Percentiles rank a stretch among this genome's conserved stretches.
Evolutionary conservation across 2,888 invertebrate genomes (phyloP).

Genomic region (Lobophora halterata): DNA sequence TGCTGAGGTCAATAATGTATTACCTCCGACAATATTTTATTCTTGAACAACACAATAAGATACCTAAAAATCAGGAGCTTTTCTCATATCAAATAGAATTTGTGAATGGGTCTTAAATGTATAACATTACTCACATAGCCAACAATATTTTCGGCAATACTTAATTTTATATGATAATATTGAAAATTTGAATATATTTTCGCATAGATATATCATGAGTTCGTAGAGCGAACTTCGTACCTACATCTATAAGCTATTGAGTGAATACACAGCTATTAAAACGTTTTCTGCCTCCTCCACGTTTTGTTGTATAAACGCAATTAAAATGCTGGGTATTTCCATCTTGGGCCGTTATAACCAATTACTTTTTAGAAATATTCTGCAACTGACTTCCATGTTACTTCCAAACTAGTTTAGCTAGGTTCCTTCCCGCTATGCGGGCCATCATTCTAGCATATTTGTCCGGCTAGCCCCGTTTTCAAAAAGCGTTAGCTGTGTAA

Average conservation of each 20-base stretch:
- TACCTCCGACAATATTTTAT: slow-evolving; percentile 25
- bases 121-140: no score
- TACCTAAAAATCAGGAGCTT: slow-evolving; percentile 20
- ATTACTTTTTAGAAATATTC: slow-evolving; percentile 12
- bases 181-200: no score
- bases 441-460: slow-evolving; percentile 13
- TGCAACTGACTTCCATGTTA: slow-evolving; percentile 6
- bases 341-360: slow-evolving; percentile 2
- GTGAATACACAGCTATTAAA: slow-evolving; percentile 8
- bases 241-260: no score
- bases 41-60: slow-evolving; percentile 17
- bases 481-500: slow-evolving; percentile 33
- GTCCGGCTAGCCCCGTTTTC: not conserved
- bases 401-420: slow-evolving; percentile 10
- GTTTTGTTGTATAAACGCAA: slow-evolving; percentile 9
- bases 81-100: not conserved
- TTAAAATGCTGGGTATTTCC: slow-evolving; percentile 9
- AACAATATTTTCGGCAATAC: no score
- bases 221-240: no score
- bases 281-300: slow-evolving; percentile 3
- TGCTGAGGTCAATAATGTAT: slow-evolving; percentile 42
- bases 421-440: slow-evolving; percentile 1
- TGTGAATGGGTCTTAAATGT: no score
- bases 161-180: no score
- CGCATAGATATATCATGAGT: no score